These are phyloP conservation scores for Callyntrura guangdongensis DNA, from an alignment of 2,888 invertebrate genomes.

Conservation along the genomic window DNA sequence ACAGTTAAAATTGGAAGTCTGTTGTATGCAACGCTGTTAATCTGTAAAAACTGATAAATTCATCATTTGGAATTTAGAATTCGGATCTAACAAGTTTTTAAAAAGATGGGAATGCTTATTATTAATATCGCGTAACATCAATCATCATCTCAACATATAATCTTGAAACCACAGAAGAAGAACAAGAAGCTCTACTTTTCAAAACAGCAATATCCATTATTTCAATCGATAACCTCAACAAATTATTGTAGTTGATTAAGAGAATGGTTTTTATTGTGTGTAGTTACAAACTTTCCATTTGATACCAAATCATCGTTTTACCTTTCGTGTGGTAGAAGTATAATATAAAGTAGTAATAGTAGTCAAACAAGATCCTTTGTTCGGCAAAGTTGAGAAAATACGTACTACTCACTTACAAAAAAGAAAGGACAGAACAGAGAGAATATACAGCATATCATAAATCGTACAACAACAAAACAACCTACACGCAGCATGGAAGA, in stretches of 20 bases:
- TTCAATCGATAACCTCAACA: not conserved
- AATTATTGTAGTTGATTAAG: not conserved
- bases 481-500: constrained; percentile 82
- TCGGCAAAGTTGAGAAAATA: not conserved
- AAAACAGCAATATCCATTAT: constrained; percentile 9
- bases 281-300: not conserved
- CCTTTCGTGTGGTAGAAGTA: not conserved
- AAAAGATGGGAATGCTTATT: constrained; percentile 13
- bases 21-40: not conserved
- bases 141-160: not conserved
- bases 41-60: constrained; percentile 22
- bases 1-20: constrained; percentile 38
- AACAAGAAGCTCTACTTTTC: not conserved
- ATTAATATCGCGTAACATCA: constrained; percentile 1
- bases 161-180: not conserved
- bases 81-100: constrained; percentile 43
- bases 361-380: not conserved
- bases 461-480: constrained; percentile 52
- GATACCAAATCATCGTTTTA: not conserved
- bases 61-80: constrained; percentile 6
- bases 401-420: not conserved
- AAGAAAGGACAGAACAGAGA: not conserved
- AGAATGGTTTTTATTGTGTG: not conserved
- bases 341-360: not conserved
- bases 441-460: not conserved